phyloP scores from a whole-genome alignment of 2,888 invertebrate species.

The Seira ritae region DNA sequence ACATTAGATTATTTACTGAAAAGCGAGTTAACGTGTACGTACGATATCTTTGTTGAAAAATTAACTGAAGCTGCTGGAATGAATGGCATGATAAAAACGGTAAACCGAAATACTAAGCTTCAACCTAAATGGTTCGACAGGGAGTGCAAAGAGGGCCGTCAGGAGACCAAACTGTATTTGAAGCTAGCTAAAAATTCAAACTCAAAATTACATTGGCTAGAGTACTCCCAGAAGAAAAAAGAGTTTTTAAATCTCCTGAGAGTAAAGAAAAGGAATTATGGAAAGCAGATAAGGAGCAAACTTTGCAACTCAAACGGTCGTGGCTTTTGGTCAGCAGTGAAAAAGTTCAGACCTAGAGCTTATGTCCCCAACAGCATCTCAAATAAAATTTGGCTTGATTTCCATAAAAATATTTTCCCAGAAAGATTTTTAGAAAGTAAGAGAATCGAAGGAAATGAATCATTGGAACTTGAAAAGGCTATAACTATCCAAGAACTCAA shows the following conservation, averaged over 20 bases:
- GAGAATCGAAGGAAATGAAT: slow-evolving; percentile 7
- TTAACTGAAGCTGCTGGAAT: slow-evolving; percentile 6
- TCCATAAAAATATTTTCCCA: slow-evolving; percentile 38
- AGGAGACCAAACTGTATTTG: not conserved
- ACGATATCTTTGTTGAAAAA: too few species aligned
- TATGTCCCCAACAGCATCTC: not conserved
- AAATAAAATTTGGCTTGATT: slow-evolving; percentile 29
- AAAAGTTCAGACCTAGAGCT: slow-evolving; percentile 8
- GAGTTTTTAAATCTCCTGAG: not conserved
- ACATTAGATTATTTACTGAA: too few species aligned
- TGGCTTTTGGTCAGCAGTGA: slow-evolving; percentile 47
- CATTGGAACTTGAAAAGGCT: slow-evolving; percentile 20
- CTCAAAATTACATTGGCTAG: not conserved
- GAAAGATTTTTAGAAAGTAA: not conserved
- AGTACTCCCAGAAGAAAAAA: not conserved
- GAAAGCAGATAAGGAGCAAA: not conserved
- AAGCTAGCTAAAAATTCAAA: not conserved
- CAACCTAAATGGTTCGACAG: slow-evolving; percentile 29
- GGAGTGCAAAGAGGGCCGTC: slow-evolving; percentile 5
- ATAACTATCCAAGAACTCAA: slow-evolving; percentile 47
- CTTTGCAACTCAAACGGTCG: slow-evolving; percentile 22
- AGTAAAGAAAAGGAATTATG: slow-evolving; percentile 9
- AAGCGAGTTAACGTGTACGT: too few species aligned
- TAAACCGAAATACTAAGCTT: not conserved
- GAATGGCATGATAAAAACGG: not conserved